These are phyloP conservation scores for Metopia argyrocephala DNA, from an alignment of 2,888 invertebrate genomes.

Conservation along the genomic window DNA sequence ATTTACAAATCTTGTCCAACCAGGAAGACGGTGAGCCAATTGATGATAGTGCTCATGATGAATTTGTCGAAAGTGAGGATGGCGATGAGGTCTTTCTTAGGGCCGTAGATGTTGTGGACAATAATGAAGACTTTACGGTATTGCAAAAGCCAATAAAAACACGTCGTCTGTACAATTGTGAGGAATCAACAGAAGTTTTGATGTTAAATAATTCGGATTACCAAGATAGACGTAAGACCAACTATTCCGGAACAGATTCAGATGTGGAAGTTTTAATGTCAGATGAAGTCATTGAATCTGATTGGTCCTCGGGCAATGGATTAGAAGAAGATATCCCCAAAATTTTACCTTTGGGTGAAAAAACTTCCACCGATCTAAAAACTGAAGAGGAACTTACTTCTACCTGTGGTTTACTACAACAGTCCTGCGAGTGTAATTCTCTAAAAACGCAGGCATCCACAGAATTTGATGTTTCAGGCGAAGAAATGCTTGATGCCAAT, in stretches of 20 bases:
- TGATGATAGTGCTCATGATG: conserved; percentile 21
- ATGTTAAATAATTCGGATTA: conserved; percentile 61
- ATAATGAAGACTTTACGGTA: conserved; percentile 65
- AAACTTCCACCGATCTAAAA: not conserved
- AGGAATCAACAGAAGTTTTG: conserved; percentile 64
- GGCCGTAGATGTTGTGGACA: conserved; percentile 57
- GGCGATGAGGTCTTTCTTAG: conserved; percentile 43
- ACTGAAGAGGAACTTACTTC: conserved; percentile 19
- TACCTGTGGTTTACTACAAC: conserved; percentile 3
- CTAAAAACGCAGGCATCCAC: conserved; percentile 49
- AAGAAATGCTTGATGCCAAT: conserved; percentile 43
- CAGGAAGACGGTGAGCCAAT: not conserved
- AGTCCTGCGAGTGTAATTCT: conserved; percentile 19
- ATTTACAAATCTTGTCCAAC: conserved; percentile 46
- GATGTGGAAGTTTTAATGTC: conserved; percentile 69
- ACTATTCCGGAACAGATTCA: conserved; percentile 66
- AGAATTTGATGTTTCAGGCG: conserved; percentile 62
- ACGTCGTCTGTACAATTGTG: conserved; percentile 52
- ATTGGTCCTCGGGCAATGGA: conserved; percentile 66
- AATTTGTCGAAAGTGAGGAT: conserved; percentile 48
- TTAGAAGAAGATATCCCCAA: conserved; percentile 31
- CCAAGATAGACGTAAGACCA: conserved; percentile 47
- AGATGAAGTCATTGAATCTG: conserved; percentile 66
- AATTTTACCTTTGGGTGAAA: not conserved
- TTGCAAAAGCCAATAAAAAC: conserved; percentile 48